These are phyloP conservation scores for Callyntrura sp. DNA, from an alignment of 2,888 invertebrate genomes.

Conservation along the genomic window DNA sequence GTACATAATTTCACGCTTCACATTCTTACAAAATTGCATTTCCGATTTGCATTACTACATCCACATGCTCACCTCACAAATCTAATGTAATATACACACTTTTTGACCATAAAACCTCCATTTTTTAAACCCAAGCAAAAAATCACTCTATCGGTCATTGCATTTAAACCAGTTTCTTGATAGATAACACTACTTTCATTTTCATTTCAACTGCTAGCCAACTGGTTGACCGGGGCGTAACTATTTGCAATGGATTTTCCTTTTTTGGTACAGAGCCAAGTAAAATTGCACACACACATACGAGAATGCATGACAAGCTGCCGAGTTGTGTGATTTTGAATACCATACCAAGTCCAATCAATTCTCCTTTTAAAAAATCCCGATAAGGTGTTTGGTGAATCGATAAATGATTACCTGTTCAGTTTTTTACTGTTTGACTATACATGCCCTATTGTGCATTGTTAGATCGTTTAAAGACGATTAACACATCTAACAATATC, in stretches of 20 bases:
- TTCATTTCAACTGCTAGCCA: conserved; percentile 40
- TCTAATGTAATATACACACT: neutral
- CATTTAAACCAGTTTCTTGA: conserved; percentile 37
- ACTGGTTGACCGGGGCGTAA: neutral
- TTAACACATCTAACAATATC: neutral
- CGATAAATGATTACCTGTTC: conserved; percentile 59
- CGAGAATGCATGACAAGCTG: neutral
- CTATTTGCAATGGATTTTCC: conserved; percentile 12
- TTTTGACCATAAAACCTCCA: neutral
- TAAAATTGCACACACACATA: neutral
- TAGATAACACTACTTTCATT: conserved; percentile 58
- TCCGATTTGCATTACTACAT: neutral
- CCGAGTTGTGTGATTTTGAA: neutral
- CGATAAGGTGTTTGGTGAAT: conserved; percentile 34
- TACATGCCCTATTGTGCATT: neutral
- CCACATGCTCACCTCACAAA: neutral
- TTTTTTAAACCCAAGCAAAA: neutral
- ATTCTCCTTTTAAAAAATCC: neutral
- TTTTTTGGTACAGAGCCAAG: conserved; percentile 52
- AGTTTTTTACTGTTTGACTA: neutral
- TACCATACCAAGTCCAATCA: neutral
- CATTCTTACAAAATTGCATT: conserved; percentile 10
- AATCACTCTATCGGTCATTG: conserved; percentile 50
- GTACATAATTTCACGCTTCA: too few species aligned
- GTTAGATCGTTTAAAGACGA: neutral